These are phyloP conservation scores for Toxotes jaculatrix DNA, from an alignment of 2,113 vertebrate species.

Conservation along the genomic window DNA sequence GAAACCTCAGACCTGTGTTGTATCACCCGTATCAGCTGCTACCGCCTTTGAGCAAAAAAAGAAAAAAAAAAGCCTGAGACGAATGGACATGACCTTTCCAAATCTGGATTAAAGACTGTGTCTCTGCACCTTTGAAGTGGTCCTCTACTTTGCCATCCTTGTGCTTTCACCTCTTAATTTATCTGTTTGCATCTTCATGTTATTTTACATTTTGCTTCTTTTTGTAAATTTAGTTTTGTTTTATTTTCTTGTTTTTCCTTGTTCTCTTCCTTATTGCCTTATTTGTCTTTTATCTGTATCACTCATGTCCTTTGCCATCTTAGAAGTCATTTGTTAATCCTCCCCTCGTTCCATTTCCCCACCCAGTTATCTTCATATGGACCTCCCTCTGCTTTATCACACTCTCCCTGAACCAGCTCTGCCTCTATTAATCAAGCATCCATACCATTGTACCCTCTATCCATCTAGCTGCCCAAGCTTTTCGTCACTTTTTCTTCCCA, in stretches of 20 bases:
- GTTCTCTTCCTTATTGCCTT: neutral
- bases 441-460: conserved; percentile 42
- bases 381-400: conserved; percentile 64
- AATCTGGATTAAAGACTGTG: conserved; percentile 56
- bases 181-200: neutral
- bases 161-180: neutral
- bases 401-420: conserved; percentile 46
- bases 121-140: conserved; percentile 10
- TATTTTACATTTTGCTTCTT: neutral
- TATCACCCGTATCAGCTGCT: conserved; percentile 15
- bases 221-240: neutral
- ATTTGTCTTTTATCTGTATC: conserved; percentile 29
- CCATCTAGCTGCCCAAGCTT: conserved; percentile 36
- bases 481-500: conserved; percentile 43
- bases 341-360: conserved; percentile 28
- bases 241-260: conserved; percentile 7
- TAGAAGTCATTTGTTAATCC: conserved; percentile 47
- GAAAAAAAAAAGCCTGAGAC: neutral
- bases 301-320: conserved; percentile 30
- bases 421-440: conserved; percentile 62
- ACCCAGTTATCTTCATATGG: conserved; percentile 59
- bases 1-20: conserved; percentile 20
- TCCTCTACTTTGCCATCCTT: neutral
- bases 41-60: conserved; percentile 22
- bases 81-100: conserved; percentile 45